Percentiles rank a stretch among this genome's conserved stretches.
These are phyloP conservation scores for Neuroterus valhalla DNA, from an alignment of 1,140 invertebrate species.

Conservation along the genomic window DNA sequence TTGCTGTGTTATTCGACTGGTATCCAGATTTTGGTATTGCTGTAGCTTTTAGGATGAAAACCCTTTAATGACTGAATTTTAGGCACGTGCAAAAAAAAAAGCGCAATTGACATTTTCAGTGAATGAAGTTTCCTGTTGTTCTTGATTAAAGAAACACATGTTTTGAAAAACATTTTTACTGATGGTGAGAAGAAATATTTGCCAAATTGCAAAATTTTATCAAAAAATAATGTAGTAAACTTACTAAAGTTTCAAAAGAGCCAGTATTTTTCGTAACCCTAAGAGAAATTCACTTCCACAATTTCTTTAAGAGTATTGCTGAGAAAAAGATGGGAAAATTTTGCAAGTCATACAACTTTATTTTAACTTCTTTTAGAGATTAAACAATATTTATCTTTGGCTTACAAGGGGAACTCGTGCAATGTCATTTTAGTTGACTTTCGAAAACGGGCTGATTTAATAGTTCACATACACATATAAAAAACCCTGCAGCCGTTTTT, in stretches of 20 bases:
- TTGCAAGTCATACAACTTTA: not conserved
- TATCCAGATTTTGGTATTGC: constrained; percentile 25
- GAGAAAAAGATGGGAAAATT: not conserved
- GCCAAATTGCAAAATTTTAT: too few relatives aligned
- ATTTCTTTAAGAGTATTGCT: not conserved
- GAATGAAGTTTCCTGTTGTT: not conserved
- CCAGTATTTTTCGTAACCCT: constrained; percentile 11
- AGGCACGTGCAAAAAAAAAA: constrained; percentile 3
- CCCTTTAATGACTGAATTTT: constrained; percentile 21
- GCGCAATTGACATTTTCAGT: constrained; percentile 9
- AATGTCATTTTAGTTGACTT: too few relatives aligned
- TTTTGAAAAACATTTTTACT: too few relatives aligned
- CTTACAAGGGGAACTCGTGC: too few relatives aligned
- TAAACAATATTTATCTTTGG: not conserved
- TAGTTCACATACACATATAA: too few relatives aligned
- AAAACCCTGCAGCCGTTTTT: too few relatives aligned
- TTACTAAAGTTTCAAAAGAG: too few relatives aligned
- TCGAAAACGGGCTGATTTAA: too few relatives aligned
- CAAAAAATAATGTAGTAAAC: too few relatives aligned
- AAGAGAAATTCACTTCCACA: not conserved
- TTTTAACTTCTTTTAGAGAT: too few relatives aligned
- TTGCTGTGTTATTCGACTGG: constrained; percentile 49
- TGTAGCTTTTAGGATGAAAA: constrained; percentile 9
- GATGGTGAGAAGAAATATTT: too few relatives aligned
- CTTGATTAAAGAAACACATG: too few relatives aligned